Evolutionary conservation across 2,113 vertebrate species (phyloP), one percentile per base, ranked within the genome.

Genomic region (Parotia lawesii): DNA sequence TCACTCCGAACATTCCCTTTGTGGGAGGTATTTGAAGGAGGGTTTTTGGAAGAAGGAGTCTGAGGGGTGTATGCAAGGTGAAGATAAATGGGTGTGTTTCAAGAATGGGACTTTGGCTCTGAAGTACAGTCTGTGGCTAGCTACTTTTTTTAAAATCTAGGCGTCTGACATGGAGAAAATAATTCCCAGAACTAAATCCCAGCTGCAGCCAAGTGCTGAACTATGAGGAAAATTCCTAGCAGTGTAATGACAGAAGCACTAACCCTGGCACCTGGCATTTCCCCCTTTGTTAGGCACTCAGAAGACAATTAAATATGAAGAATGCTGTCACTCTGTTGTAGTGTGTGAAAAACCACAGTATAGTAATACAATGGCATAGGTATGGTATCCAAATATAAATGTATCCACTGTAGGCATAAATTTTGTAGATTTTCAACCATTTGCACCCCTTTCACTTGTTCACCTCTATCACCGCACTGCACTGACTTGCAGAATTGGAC

Each of bases 151-250:
- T 13, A n/a, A n/a, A 65, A 67, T 86, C 57, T 69, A 53, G 29
- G 31, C 89, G 66, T 22, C 44, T 88, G 79, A 77, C 28, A 31
- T 40, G 62, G 37, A 81, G 40, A 75, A 88, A 80, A 88, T 73
- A 76, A 75, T 74, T 77, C 58, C 65, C 50, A 66, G 79, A 89
- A 77, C 18, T 54, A 87, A 92, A 95, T 74, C 72, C 28, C 33
- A 40, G 37, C 48, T 72, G 54, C 78, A 89, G 5, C 69, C 44
- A 71, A 64, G 35, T 61, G 64, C 62, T 94, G 40, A 91, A 66
- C 29, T 16, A 22, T 7, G 21, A 51, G 67, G 44, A 37, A 90
- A 42, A 45, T n/a, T 70, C 75, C 48, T 42, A 62, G 62, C 54
- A 69, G 44, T 7, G 2, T 50, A 71, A 82, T 0, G 2, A 33